Evolutionary conservation across 2,113 vertebrate genomes (phyloP).

Genomic region (Chauna torquata): DNA sequence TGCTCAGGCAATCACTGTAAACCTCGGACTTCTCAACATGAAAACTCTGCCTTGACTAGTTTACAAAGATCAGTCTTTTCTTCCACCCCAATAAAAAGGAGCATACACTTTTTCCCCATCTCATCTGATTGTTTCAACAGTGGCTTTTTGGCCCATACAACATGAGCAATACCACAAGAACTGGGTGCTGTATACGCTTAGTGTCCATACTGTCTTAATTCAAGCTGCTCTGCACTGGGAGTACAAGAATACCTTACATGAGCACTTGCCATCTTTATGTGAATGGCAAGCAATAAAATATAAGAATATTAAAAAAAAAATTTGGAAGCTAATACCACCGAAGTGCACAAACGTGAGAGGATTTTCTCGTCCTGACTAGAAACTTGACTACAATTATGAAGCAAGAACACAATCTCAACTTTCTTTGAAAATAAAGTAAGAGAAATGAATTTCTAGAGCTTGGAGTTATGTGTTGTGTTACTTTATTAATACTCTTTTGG

Average conservation of each 20-base stretch:
- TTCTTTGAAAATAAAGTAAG: background rate
- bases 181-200: fast-evolving
- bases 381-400: background rate
- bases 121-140: background rate
- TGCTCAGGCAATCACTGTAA: background rate
- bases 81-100: background rate
- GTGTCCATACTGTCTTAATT: background rate
- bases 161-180: fast-evolving
- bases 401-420: background rate
- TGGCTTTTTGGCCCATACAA: background rate
- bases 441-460: background rate
- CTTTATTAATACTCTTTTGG: background rate
- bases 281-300: background rate
- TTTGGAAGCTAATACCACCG: background rate
- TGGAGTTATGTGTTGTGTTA: background rate
- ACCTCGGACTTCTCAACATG: background rate
- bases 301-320: background rate
- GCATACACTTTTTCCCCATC: background rate
- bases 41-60: too few species aligned
- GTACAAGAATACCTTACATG: background rate
- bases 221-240: background rate
- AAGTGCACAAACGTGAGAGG: fast-evolving
- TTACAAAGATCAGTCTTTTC: background rate
- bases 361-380: background rate
- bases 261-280: background rate